A percentile compares a stretch with the other conserved stretches of the same genome.
phyloP scores from a whole-genome alignment of 2,888 invertebrate species.

The Harpagoxenus sublaevis region DNA sequence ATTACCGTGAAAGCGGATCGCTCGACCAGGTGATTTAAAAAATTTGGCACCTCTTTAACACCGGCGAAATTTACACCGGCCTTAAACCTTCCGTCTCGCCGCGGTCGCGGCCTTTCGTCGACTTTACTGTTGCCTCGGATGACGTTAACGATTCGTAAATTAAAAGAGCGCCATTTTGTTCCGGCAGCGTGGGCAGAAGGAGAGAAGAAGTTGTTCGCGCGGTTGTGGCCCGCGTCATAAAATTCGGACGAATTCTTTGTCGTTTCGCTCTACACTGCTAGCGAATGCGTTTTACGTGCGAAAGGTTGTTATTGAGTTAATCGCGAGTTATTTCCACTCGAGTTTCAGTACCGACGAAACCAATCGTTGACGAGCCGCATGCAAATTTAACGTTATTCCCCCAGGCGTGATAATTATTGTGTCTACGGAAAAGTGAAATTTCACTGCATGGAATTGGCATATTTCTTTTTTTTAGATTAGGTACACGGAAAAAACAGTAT shows the following conservation, averaged over 20 bases:
- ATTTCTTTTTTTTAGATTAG: not conserved
- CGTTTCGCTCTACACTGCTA: slow-evolving; percentile 24
- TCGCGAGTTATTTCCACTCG: slow-evolving; percentile 25
- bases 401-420: not conserved
- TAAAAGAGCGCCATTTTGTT: slow-evolving; percentile 79
- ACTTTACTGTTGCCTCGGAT: slow-evolving; percentile 60
- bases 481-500: no score
- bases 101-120: slow-evolving; percentile 60
- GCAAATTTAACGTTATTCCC: not conserved
- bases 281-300: slow-evolving; percentile 21
- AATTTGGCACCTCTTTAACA: slow-evolving; percentile 81
- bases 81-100: slow-evolving; percentile 68
- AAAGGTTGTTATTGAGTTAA: slow-evolving; percentile 33
- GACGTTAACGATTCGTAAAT: slow-evolving; percentile 84
- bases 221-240: slow-evolving; percentile 45
- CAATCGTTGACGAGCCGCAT: not conserved
- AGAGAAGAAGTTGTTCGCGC: slow-evolving; percentile 75
- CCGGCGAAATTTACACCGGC: slow-evolving; percentile 77
- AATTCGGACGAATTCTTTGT: slow-evolving; percentile 61
- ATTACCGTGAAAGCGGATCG: slow-evolving; percentile 66
- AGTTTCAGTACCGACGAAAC: not conserved
- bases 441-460: not conserved
- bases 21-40: slow-evolving; percentile 75
- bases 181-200: slow-evolving; percentile 70
- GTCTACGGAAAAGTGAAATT: not conserved